Evolutionary conservation across 2,888 invertebrate genomes (phyloP).

Genomic region (Meiosimyza platycephala): DNA sequence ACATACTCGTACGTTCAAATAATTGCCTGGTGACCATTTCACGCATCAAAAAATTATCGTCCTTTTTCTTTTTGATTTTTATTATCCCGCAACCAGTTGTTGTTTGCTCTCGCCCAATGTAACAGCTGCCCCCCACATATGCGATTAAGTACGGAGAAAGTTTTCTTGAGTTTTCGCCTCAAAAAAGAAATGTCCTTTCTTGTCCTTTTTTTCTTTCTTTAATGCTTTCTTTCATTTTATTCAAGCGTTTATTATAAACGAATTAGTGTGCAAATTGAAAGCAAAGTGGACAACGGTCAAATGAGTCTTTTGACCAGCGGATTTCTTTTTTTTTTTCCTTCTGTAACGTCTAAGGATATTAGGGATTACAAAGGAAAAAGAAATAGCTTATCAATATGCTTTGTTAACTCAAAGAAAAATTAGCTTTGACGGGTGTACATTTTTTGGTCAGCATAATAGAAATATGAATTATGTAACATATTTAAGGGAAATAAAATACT

Average conservation of each 20-base stretch:
- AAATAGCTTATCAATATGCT: not conserved
- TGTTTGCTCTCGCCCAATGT: not conserved
- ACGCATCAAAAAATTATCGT: constrained; percentile 46
- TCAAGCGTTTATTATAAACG: constrained; percentile 63
- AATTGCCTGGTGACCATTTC: constrained; percentile 50
- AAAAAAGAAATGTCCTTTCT: constrained; percentile 27
- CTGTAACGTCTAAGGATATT: constrained; percentile 5
- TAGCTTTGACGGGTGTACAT: too few relatives aligned
- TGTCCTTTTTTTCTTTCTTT: constrained; percentile 28
- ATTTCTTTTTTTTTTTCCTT: not conserved
- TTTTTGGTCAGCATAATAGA: too few relatives aligned
- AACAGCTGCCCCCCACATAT: not conserved
- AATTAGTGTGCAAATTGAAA: constrained; percentile 51
- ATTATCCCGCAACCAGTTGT: not conserved
- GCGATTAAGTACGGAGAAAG: not conserved
- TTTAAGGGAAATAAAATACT: too few relatives aligned
- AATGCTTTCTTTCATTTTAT: constrained; percentile 49
- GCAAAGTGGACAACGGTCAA: constrained; percentile 43
- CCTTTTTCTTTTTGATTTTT: not conserved
- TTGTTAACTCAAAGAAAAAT: too few relatives aligned
- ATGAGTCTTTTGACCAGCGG: constrained; percentile 32
- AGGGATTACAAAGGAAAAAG: not conserved
- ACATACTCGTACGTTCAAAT: constrained; percentile 5
- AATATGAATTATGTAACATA: too few relatives aligned
- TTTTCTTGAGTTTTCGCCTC: constrained; percentile 1